Conservation (phyloP, 2,888 invertebrate species). For the Steinernema scapterisci region DNA sequence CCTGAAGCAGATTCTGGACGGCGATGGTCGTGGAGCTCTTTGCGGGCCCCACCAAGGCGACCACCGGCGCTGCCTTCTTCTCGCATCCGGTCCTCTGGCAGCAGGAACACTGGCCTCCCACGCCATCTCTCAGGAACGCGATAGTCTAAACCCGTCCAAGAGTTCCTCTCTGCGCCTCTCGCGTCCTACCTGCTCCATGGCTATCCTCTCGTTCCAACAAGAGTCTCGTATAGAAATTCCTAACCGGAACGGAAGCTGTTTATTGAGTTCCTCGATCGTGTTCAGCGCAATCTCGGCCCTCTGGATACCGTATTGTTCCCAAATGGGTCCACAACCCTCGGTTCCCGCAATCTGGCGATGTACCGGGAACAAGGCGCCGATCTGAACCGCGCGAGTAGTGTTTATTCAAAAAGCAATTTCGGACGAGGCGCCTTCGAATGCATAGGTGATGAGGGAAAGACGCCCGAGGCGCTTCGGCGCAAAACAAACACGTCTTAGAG, state of each 20-base stretch:
- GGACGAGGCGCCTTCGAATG: neutral
- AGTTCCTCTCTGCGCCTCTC: neutral
- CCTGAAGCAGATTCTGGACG: slow-evolving; percentile 79
- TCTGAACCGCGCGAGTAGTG: slow-evolving; percentile 48
- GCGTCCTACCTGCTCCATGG: slow-evolving; percentile 73
- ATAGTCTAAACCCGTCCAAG: slow-evolving; percentile 51
- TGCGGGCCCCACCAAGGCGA: slow-evolving; percentile 76
- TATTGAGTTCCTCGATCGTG: slow-evolving; percentile 75
- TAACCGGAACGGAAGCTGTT: slow-evolving; percentile 72
- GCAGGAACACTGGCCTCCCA: slow-evolving; percentile 63
- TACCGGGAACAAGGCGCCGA: slow-evolving; percentile 66
- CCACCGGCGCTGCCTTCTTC: slow-evolving; percentile 70
- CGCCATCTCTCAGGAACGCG: slow-evolving; percentile 65
- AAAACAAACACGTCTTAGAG: slow-evolving; percentile 12
- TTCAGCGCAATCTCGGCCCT: slow-evolving; percentile 70
- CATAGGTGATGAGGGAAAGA: slow-evolving; percentile 20
- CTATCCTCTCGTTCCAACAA: slow-evolving; percentile 82
- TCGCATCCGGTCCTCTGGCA: slow-evolving; percentile 67
- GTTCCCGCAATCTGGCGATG: slow-evolving; percentile 65
- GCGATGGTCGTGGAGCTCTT: slow-evolving; percentile 74
- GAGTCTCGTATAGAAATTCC: slow-evolving; percentile 74
- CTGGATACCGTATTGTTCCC: slow-evolving; percentile 79
- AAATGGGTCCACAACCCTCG: slow-evolving; percentile 72
- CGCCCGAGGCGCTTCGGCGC: neutral
- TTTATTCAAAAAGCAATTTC: slow-evolving; percentile 12